Conservation (phyloP, 2,113 vertebrate species). For the Caretta caretta region DNA sequence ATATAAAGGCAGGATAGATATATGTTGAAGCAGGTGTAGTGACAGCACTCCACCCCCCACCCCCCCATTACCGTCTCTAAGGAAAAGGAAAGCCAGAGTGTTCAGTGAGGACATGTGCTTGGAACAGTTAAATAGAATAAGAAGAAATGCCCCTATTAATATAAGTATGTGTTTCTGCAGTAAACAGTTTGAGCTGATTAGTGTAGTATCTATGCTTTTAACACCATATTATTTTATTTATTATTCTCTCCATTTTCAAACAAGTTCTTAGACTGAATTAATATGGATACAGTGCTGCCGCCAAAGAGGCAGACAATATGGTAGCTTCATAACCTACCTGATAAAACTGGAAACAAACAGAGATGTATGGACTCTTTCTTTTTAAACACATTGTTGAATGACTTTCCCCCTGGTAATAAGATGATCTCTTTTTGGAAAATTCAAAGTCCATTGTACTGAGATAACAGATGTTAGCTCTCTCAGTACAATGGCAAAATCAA, state of each 20-base stretch:
- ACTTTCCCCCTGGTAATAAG: neutral
- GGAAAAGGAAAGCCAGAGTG: neutral
- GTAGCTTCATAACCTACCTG: neutral
- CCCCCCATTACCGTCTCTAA: rapidly evolving
- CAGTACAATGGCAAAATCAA: neutral
- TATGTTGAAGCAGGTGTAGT: neutral
- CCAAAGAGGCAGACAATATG: neutral
- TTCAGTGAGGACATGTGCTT: constrained; percentile 7
- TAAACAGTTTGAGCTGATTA: rapidly evolving
- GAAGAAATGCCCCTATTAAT: neutral
- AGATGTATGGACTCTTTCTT: neutral
- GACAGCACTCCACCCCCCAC: neutral
- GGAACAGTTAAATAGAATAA: rapidly evolving
- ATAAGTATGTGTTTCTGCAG: rapidly evolving
- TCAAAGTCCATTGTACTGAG: neutral
- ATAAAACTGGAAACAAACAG: neutral
- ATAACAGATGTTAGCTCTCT: neutral
- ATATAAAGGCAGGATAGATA: rapidly evolving
- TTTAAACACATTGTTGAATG: neutral
- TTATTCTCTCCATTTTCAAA: rapidly evolving
- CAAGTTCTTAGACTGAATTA: neutral
- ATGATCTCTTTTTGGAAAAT: constrained; percentile 21
- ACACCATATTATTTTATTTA: rapidly evolving
- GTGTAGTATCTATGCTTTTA: neutral
- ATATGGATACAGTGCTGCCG: neutral